Evolutionary conservation across 1,140 invertebrate species (phyloP), one percentile per base, ranked within the genome.

Genomic region (Samia ricini): DNA sequence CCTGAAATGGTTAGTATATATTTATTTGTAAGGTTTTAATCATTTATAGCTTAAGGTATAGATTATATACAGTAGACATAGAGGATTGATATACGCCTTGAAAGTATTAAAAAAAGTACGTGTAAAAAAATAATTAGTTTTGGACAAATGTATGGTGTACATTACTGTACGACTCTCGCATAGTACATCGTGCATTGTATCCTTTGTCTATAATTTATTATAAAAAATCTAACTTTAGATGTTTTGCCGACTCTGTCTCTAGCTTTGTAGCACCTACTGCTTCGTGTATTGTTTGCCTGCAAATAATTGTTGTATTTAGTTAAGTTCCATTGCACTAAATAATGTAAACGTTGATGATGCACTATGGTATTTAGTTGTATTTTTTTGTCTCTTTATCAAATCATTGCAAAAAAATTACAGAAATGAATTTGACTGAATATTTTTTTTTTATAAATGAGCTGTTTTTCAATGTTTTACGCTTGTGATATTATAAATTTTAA

Each of bases 31-130:
- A 68, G 61, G 50, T 68, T 59, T 63, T 68, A 61, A 58, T 62
- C 71, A 64, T 65, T 18, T 69, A n/a, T 79, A 75, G 65, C 62
- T 82, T 83, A 83, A 83, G 78, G 76, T 83, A 75, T 65, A 77
- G 81, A 21, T 75, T 15, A 15, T 42, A 12, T 42, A 42, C 12
- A 15, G 33, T 42, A 42, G 33, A 42, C 33, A 15, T 42, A 42
- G 33, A 42, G 10, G 33, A 42, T 42, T 42, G 33, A 42, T 76
- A 80, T 81, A 81, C 86, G 84, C 87, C 87, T 88, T 72, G 71
- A 87, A 89, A 89, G 87, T 89, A 89, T 89, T 89, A 89, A 83
- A 89, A 78, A n/a, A 82, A 61, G 80, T 85, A 84, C 73, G 66
- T 85, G 76, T 84, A 83, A 73, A n/a, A n/a, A 56, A 80, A 82